phyloP scores from a whole-genome alignment of 2,888 invertebrate genomes.

The Mayetiola destructor region DNA sequence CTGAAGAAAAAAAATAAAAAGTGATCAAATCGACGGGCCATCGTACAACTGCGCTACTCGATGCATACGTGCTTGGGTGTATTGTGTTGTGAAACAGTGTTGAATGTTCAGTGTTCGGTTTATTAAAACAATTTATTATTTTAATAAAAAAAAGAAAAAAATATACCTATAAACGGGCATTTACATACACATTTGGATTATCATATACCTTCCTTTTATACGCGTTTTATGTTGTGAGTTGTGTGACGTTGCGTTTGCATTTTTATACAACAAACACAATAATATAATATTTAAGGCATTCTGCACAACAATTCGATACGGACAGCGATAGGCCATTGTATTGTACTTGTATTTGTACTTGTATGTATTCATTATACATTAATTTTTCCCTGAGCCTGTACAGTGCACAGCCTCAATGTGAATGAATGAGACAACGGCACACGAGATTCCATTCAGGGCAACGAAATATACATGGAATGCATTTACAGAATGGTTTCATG shows the following conservation, averaged over 20 bases:
- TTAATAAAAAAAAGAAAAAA: conserved; percentile 7
- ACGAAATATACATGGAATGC: too few relatives aligned
- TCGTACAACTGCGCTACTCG: too few relatives aligned
- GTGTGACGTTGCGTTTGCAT: conserved; percentile 7
- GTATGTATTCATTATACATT: conserved; percentile 12
- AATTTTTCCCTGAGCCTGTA: conserved; percentile 3
- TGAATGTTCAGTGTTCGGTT: conserved; percentile 1
- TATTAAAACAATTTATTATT: conserved; percentile 11
- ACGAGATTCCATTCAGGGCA: too few relatives aligned
- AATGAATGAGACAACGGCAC: background rate
- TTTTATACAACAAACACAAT: too few relatives aligned
- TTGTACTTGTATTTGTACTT: too few relatives aligned
- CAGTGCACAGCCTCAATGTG: background rate
- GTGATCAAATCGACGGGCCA: too few relatives aligned
- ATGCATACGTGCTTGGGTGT: too few relatives aligned
- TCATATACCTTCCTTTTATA: background rate
- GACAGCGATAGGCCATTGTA: conserved; percentile 13
- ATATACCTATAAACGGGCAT: conserved; percentile 10
- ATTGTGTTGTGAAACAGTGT: too few relatives aligned
- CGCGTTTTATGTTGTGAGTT: background rate
- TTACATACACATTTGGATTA: conserved; percentile 2
- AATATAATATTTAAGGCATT: too few relatives aligned
- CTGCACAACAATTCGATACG: too few relatives aligned
- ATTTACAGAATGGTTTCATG: too few relatives aligned
- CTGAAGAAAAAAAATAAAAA: too few relatives aligned